Conservation (phyloP, 2,797 vertebrate genomes). For the Enoplosus armatus region DNA sequence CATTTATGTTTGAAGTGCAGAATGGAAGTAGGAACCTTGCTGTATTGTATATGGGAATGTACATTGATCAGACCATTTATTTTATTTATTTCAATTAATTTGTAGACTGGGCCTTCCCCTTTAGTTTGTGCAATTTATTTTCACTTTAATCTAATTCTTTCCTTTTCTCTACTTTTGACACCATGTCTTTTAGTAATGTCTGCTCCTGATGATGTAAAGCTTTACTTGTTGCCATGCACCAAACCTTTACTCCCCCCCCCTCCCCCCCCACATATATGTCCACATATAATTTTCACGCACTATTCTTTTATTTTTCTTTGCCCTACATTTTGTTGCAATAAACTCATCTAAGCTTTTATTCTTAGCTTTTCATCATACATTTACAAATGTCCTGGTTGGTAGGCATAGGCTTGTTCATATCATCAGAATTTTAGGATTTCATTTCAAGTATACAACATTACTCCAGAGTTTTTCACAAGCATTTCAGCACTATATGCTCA, state of each 20-base stretch:
- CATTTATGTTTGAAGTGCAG: too few species aligned
- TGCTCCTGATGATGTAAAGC: background rate
- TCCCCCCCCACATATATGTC: too few species aligned
- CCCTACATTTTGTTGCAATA: background rate
- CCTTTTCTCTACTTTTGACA: background rate
- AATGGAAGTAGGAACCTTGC: too few species aligned
- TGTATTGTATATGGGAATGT: too few species aligned
- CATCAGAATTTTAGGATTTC: conserved; percentile 37
- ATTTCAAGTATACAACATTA: conserved; percentile 44
- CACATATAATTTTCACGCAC: background rate
- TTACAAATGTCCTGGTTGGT: conserved; percentile 30
- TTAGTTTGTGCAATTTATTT: background rate
- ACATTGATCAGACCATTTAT: background rate
- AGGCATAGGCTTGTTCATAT: conserved; percentile 10
- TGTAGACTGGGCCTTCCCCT: background rate
- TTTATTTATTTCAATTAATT: background rate
- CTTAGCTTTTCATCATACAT: conserved; percentile 26
- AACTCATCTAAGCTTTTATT: conserved; percentile 12
- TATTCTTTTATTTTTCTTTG: conserved; percentile 8
- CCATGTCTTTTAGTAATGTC: background rate
- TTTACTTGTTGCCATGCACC: background rate
- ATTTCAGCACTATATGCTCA: conserved; percentile 18
- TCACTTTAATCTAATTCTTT: background rate
- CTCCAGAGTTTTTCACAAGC: conserved; percentile 36
- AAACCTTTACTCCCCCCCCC: background rate